A percentile compares a stretch with the other conserved stretches of the same genome.
Evolutionary conservation across 2,888 invertebrate species (phyloP).

Genomic region (Dicyrtomina minuta): DNA sequence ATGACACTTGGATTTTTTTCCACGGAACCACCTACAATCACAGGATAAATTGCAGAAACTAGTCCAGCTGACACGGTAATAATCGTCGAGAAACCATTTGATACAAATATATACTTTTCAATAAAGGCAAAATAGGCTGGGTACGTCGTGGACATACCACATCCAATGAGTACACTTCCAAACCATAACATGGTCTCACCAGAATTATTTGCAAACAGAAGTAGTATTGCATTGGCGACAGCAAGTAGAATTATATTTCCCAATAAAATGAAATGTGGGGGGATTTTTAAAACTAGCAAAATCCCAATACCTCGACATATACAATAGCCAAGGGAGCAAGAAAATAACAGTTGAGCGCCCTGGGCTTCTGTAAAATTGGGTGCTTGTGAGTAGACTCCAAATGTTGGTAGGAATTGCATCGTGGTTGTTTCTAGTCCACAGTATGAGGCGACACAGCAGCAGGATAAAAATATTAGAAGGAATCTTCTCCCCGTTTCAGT

Average conservation of each 20-base stretch:
- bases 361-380: conserved; percentile 30
- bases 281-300: conserved; percentile 33
- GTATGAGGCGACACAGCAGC: conserved; percentile 35
- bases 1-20: conserved; percentile 17
- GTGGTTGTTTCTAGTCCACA: conserved; percentile 39
- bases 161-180: conserved; percentile 33
- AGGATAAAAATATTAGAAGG: conserved; percentile 26
- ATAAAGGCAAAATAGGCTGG: conserved; percentile 38
- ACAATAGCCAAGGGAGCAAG: conserved; percentile 29
- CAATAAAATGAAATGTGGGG: conserved; percentile 30
- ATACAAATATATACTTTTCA: conserved; percentile 38
- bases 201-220: conserved; percentile 24
- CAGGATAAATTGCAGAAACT: conserved; percentile 35
- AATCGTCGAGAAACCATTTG: conserved; percentile 31
- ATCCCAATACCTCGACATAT: conserved; percentile 36
- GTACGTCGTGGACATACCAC: conserved; percentile 35
- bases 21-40: conserved; percentile 39
- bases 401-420: conserved; percentile 39
- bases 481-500: background rate
- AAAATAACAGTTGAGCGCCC: conserved; percentile 33
- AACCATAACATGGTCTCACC: conserved; percentile 32
- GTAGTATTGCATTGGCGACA: conserved; percentile 28
- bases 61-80: conserved; percentile 21
- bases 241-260: conserved; percentile 28
- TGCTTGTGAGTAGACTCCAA: conserved; percentile 35